These are phyloP conservation scores for Brachionichthys hirsutus DNA, from an alignment of 2,113 vertebrate genomes.

Conservation along the genomic window DNA sequence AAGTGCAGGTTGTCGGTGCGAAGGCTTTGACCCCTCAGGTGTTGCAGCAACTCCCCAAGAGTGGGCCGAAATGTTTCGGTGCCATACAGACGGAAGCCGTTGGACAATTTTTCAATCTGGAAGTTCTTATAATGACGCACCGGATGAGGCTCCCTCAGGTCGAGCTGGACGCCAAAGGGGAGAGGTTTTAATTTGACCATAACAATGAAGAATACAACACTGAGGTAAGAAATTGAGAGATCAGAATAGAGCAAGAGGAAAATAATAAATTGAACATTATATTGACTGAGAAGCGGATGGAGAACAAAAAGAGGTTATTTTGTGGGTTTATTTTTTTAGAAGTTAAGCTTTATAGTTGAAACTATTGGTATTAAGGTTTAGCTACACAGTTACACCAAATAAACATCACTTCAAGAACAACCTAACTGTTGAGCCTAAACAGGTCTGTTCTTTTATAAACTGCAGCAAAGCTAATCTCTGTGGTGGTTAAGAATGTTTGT, in stretches of 20 bases:
- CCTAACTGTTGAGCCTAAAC: too few species aligned
- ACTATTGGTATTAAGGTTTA: too few species aligned
- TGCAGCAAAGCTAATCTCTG: not conserved
- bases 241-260: not conserved
- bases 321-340: too few species aligned
- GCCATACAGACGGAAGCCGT: constrained; percentile 83
- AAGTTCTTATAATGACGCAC: constrained; percentile 93
- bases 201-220: too few species aligned
- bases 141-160: constrained; percentile 54
- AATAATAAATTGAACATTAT: not conserved
- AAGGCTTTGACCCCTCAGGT: constrained; percentile 90
- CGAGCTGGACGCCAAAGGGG: constrained; percentile 38
- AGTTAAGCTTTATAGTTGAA: too few species aligned
- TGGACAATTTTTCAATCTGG: constrained; percentile 85
- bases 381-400: too few species aligned
- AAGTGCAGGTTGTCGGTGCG: constrained; percentile 93
- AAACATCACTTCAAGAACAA: too few species aligned
- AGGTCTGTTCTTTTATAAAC: not conserved
- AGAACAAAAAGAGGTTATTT: not conserved
- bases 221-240: not conserved
- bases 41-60: constrained; percentile 87
- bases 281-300: not conserved
- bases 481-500: not conserved
- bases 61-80: constrained; percentile 80
- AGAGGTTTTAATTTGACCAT: not conserved